phyloP scores from a whole-genome alignment of 2,888 invertebrate genomes.

The Melolontha melolontha region DNA sequence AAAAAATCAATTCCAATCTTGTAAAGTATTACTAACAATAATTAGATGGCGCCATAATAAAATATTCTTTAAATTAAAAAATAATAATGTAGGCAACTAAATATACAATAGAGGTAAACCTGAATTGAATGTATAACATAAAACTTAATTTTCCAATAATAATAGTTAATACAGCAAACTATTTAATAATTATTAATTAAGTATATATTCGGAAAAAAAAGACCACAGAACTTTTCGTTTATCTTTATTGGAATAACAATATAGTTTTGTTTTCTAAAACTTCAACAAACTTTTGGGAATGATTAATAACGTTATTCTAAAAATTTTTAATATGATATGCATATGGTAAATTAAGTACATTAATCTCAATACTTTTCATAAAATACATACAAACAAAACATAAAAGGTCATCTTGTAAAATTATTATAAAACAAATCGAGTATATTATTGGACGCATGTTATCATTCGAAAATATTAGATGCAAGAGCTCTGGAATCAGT shows the following conservation, averaged over 20 bases:
- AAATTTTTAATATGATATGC: conserved; percentile 44
- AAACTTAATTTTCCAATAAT: too few relatives aligned
- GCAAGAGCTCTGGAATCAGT: conserved; percentile 43
- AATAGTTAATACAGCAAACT: too few relatives aligned
- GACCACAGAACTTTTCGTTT: not conserved
- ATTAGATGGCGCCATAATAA: too few relatives aligned
- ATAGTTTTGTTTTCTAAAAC: conserved; percentile 34
- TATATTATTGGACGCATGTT: conserved; percentile 20
- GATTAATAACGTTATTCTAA: conserved; percentile 33
- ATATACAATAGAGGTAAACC: too few relatives aligned
- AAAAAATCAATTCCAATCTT: too few relatives aligned
- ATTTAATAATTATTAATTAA: too few relatives aligned
- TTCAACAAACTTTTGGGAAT: conserved; percentile 34
- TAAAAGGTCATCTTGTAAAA: conserved; percentile 23
- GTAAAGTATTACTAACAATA: too few relatives aligned
- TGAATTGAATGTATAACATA: too few relatives aligned
- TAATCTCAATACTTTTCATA: conserved; percentile 38
- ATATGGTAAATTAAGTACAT: conserved; percentile 40
- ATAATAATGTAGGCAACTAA: too few relatives aligned
- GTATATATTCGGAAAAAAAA: not conserved
- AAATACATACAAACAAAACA: conserved; percentile 35
- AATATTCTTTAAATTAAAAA: too few relatives aligned
- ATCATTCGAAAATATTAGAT: conserved; percentile 40
- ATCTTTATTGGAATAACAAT: conserved; percentile 39
- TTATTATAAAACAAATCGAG: conserved; percentile 16